Evolutionary conservation across 2,888 invertebrate genomes (phyloP).

Genomic region (Drosophila glabriapex): DNA sequence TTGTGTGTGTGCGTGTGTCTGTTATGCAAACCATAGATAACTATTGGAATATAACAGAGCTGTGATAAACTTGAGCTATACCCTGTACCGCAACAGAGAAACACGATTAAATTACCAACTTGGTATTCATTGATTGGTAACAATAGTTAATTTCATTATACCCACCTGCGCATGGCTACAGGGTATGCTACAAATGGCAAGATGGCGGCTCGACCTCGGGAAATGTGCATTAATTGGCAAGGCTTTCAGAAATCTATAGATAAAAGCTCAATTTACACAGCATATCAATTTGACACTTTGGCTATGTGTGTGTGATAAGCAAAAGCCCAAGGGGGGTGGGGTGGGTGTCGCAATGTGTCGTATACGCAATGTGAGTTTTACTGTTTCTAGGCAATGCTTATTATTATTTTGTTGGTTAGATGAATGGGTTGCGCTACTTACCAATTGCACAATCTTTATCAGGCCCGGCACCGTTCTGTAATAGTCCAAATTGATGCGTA

Average conservation of each 20-base stretch:
- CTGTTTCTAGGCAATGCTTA: constrained; percentile 8
- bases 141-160: neutral
- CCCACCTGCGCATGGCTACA: neutral
- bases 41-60: too few relatives aligned
- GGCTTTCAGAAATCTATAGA: constrained; percentile 47
- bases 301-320: constrained; percentile 23
- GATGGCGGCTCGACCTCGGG: constrained; percentile 17
- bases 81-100: neutral
- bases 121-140: neutral
- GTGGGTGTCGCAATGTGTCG: neutral
- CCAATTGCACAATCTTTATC: constrained; percentile 92
- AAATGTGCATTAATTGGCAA: constrained; percentile 56
- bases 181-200: constrained; percentile 9
- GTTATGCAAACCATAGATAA: constrained; percentile 22
- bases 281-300: constrained; percentile 33
- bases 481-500: constrained; percentile 92
- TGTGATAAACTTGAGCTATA: neutral
- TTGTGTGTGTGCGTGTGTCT: neutral
- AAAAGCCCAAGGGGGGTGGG: neutral
- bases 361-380: constrained; percentile 11
- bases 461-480: constrained; percentile 93
- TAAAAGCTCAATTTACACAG: constrained; percentile 55
- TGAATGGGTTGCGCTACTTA: constrained; percentile 86
- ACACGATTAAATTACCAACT: neutral
- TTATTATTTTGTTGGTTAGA: neutral